Base-by-base conservation (phyloP, 2,797 vertebrate species). In the Falco novaeseelandiae region DNA sequence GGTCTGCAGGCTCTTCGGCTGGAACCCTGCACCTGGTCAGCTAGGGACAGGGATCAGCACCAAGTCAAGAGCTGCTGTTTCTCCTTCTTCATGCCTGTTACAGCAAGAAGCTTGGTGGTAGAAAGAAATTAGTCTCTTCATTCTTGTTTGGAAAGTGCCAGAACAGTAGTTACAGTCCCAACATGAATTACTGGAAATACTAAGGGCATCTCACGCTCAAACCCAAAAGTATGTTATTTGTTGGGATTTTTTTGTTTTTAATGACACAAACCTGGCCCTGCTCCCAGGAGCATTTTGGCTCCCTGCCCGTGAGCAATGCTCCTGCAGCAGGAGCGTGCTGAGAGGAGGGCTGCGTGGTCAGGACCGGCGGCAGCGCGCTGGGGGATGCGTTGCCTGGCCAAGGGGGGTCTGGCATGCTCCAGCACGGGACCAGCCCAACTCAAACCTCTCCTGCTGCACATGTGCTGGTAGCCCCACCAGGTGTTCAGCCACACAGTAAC, bases 171-270 rank as follows among this genome's bases (percentile, higher is more conserved):
- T 51, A 80, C 30, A 78, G 49, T 69, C 89, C 71, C 79, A 76
- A 58, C 21, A 2, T 67, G 87, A 93, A 89, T 90, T 96, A 89
- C 92, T 83, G 94, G 94, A 96, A 94, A 66, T 90, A 71, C 20
- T 73, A 83, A 94, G 72, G 58, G 23, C 27, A 65, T 74, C 86
- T 94, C 34, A 8, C 3, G 2, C 87, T 92, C 78, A 87, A 81
- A 72, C 57, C 38, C 52, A 4, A 7, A 90, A 90, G 54, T 79
- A 18, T 90, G 76, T 65, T 90, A 52, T 76, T 94, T 94, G 91
- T 69, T 95, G 77, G 70, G 55, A 27, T 48, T 93, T 91, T 91
- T 92, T 93, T 94, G 76, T 81, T 89, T 91, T 88, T 72, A 62
- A 21, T 89, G 93, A 93, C 84, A 78, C 69, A 85, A 69, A 65